Percentiles rank a stretch among this genome's conserved stretches.
These are phyloP conservation scores for Cantharis rufa DNA, from an alignment of 2,888 invertebrate genomes.

Conservation along the genomic window DNA sequence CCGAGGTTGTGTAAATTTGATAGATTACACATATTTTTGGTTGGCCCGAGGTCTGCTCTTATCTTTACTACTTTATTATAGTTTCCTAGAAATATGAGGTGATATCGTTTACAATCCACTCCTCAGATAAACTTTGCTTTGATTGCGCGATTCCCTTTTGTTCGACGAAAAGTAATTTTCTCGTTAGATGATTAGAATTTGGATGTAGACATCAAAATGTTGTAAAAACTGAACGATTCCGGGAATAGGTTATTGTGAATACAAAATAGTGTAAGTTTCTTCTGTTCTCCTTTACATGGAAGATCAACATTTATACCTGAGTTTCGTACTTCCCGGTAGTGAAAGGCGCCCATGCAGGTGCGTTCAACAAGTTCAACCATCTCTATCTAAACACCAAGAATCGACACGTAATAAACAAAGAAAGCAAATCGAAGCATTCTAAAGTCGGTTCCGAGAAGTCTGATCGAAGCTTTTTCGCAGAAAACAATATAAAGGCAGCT, in stretches of 20 bases:
- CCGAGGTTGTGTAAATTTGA: not conserved
- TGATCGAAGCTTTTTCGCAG: conserved; percentile 50
- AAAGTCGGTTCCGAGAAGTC: conserved; percentile 49
- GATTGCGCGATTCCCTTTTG: not conserved
- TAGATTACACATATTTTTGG: not conserved
- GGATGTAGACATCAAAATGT: not conserved
- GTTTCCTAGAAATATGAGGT: not conserved
- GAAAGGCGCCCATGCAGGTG: conserved; percentile 34
- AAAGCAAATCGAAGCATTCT: conserved; percentile 13
- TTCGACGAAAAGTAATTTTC: not conserved
- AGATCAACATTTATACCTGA: conserved; percentile 15
- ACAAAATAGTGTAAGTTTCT: not conserved
- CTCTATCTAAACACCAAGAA: conserved; percentile 9
- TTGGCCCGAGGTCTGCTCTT: not conserved
- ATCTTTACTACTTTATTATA: not conserved
- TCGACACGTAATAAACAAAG: conserved; percentile 11
- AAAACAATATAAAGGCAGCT: conserved; percentile 33
- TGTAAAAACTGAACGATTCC: not conserved
- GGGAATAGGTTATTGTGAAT: not conserved
- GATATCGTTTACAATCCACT: not conserved
- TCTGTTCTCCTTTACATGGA: not conserved
- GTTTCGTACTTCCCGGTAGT: conserved; percentile 18
- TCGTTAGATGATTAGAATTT: not conserved
- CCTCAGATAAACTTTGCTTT: not conserved
- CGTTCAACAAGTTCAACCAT: conserved; percentile 27